phyloP scores from a whole-genome alignment of 2,797 vertebrate species.

The Gephyroberyx darwinii region DNA sequence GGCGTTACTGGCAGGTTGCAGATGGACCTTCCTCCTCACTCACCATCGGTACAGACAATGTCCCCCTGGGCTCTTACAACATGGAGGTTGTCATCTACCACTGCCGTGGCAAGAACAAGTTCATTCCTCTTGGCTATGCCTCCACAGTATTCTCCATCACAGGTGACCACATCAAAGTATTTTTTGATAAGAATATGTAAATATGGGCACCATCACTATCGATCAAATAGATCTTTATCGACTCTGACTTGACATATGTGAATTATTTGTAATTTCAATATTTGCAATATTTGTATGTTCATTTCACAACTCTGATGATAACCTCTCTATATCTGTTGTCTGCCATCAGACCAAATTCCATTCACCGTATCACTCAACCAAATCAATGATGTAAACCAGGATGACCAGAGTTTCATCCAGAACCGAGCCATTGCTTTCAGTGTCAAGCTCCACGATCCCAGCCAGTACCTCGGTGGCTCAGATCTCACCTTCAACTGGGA shows the following conservation, averaged over 20 bases:
- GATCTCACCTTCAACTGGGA: slow-evolving; percentile 95
- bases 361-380: slow-evolving; percentile 87
- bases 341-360: slow-evolving; percentile 89
- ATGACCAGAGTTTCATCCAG: slow-evolving; percentile 87
- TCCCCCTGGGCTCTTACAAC: slow-evolving; percentile 88
- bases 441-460: slow-evolving; percentile 91
- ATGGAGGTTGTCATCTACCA: slow-evolving; percentile 95
- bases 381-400: slow-evolving; percentile 82
- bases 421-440: slow-evolving; percentile 89
- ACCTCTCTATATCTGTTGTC: slow-evolving; percentile 4
- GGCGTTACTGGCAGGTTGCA: slow-evolving; percentile 93
- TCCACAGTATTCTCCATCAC: slow-evolving; percentile 88
- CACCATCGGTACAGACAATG: slow-evolving; percentile 83
- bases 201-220: not conserved
- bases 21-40: slow-evolving; percentile 87
- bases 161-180: slow-evolving; percentile 75
- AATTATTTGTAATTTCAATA: too few species aligned
- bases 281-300: not conserved
- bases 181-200: not conserved
- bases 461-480: slow-evolving; percentile 85
- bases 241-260: not conserved
- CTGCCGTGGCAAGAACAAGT: slow-evolving; percentile 86
- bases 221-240: not conserved
- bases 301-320: slow-evolving; percentile 1
- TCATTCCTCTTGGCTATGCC: slow-evolving; percentile 89